A percentile compares a stretch with the other conserved stretches of the same genome.
phyloP scores from a whole-genome alignment of 2,888 invertebrate species.

The Melinopterus prodromus region DNA sequence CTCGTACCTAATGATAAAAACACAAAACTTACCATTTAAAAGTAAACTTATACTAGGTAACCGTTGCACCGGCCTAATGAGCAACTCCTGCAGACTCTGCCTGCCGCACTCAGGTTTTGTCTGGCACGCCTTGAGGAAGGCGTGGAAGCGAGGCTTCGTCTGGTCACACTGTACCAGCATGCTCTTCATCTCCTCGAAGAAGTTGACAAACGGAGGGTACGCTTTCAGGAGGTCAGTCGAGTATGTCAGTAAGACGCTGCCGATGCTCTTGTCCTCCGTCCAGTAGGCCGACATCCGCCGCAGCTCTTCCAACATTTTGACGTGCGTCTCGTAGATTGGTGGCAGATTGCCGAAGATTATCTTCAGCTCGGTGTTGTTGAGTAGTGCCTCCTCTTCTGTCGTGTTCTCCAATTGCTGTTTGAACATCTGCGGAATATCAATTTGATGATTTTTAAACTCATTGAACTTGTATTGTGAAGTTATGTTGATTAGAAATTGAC shows the following conservation, averaged over 20 bases:
- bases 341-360: constrained; percentile 96
- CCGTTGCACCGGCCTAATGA: constrained; percentile 97
- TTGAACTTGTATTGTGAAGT: background rate
- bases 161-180: constrained; percentile 90
- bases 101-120: constrained; percentile 95
- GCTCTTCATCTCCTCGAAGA: constrained; percentile 96
- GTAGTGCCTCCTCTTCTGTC: constrained; percentile 79
- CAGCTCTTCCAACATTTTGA: constrained; percentile 76
- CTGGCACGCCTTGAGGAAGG: constrained; percentile 95
- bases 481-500: too few relatives aligned
- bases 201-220: constrained; percentile 98
- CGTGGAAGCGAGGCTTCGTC: constrained; percentile 95
- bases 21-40: constrained; percentile 74
- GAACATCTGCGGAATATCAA: constrained; percentile 73
- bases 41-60: constrained; percentile 95
- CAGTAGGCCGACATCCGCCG: constrained; percentile 77
- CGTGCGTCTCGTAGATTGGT: constrained; percentile 93
- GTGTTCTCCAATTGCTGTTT: constrained; percentile 92
- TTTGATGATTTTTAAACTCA: background rate
- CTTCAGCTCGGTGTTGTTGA: constrained; percentile 91
- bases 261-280: constrained; percentile 79
- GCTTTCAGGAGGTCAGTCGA: constrained; percentile 89
- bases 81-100: constrained; percentile 93
- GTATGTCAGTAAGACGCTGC: constrained; percentile 87
- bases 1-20: constrained; percentile 49